Evolutionary conservation across 2,797 vertebrate species (phyloP), one percentile per base, ranked within the genome.

Genomic region (Xenopus petersii): DNA sequence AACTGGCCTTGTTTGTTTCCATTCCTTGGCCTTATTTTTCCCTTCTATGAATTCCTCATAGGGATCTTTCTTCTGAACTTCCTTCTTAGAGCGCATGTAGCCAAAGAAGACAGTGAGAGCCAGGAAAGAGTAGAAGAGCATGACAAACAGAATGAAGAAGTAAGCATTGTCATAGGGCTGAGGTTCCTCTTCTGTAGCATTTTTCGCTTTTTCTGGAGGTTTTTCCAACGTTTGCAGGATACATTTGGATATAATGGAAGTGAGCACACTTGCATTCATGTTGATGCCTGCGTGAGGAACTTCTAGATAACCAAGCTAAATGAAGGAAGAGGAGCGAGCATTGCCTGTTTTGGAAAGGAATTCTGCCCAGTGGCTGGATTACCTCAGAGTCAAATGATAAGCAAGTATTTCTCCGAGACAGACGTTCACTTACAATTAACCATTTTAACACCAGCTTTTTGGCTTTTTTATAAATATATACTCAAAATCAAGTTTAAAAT

Each of bases 91-190:
- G 81, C 88, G 85, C 64, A 89, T 84, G 79, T 95, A 92, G 88
- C 94, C 94, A 84, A 88, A 93, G 81, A 97, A 94, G 84, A 98
- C 92, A 75, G 92, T 88, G 81, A 93, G 86, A 21, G 92, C 93
- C 76, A 96, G 84, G 83, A 95, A 91, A 82, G 93, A 92, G 84
- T 95, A 96, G 91, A 98, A 94, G 73, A 95, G 83, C 93, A 96
- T 94, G 82, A 98, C 94, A 83, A 97, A 93, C 77, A 95, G 86
- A 84, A 90, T 87, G 85, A 95, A 97, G 85, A 94, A 95, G 88
- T 94, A 94, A 80, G 92, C 91, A 1, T 94, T 96, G 91, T 95
- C 94, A 79, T 95, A 94, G 77, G 92, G 89, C 84, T 91, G 84
- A 75, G 82, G 82, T 79, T 87, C 85, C 80, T 87, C 85, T 80